Base-by-base conservation (phyloP, 1,140 invertebrate genomes). In the Eriocheir sinensis region DNA sequence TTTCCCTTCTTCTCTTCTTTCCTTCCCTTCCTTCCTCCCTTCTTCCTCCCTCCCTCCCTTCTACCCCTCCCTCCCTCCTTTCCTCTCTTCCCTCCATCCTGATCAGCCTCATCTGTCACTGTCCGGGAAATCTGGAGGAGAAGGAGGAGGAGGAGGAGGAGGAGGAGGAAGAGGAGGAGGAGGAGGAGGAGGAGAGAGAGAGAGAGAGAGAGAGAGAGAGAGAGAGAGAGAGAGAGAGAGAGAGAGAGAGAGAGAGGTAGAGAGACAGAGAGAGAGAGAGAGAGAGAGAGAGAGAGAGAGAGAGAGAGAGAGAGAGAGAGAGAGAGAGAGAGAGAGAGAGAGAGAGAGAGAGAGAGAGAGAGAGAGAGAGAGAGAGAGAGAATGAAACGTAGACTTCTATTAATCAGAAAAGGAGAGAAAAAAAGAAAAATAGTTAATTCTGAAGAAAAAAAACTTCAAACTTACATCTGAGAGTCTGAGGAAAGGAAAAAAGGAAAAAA, bases 31-130 rank as follows among this genome's bases (percentile, higher is more conserved):
- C 80, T 27, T 27, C 80, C 80, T 81, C 80, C 4, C 34, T 27
- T 27, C 34, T 27, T 81, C 80, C 4, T 36, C 40, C 30, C 27
- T 41, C 36, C 83, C 36, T 36, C 15, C 30, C 83, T 9, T 2
- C 83, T 34, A 3, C 27, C 83, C 40, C 81, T 85, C 81, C 27
- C 81, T 85, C 81, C 36, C 81, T 32, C 81, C 9, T n/a, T 85
- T 34, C 27, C 30, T 32, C 30, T 38, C 81, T 85, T 9, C 27
- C 81, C 36, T n/a, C 27, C 81, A 12, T 27, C 9, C 79, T 81
- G 79, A 81, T 81, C 79, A 81, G 27, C 9, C 27, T 81, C 79
- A 81, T 81, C 79, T 81, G 79, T 81, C 79, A 81, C 79, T 81
- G 79, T 34, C 86, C 44, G 38, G 86, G 44, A 89, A 41, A 40